Evolutionary conservation across 2,113 vertebrate species (phyloP), one percentile per base, ranked within the genome.

Genomic region (Tachysurus vachellii): DNA sequence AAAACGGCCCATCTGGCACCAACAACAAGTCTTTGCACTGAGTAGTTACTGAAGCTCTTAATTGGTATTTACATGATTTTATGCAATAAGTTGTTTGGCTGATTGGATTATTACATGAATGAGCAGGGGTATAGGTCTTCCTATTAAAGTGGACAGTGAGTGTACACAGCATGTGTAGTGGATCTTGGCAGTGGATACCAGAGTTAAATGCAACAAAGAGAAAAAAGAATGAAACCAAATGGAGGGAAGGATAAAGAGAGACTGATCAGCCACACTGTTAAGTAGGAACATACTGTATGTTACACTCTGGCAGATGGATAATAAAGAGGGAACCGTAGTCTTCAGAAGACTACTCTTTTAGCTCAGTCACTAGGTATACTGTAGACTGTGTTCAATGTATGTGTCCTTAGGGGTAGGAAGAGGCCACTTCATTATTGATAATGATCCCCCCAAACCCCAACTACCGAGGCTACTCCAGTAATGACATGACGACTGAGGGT

Each of bases 381-480:
- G 47, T 50, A 86, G 47, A 28, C 79, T 75, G 62, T 86, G 84
- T 85, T 82, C 77, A 86, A 28, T 82, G 75, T 66, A 71, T 83
- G 79, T 44, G 82, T 53, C 31, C 85, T 77, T 85, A 62, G 71
- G 73, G 53, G 61, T 87, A 62, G 36, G 89, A 84, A 90, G 88
- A 89, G 85, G 88, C 57, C 88, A 88, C 91, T 93, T 94, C 89
- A 94, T 95, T 93, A 94, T 91, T 36, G 88, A 89, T 93, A 93
- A 94, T 92, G 90, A 92, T 83, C 92, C 92, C 90, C 90, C 81
- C 47, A 36, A 36, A 36, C 36, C 53, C 87, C 87, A 26, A 44
- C 54, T 68, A 82, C 86, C 28, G 82, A 86, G 87, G 88, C 80
- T 36, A 71, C 88, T 86, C 80, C 80, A 77, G 64, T 89, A 91